Percentiles rank a stretch among this genome's conserved stretches.
phyloP scores from a whole-genome alignment of 2,888 invertebrate species.

The Thera obeliscata region DNA sequence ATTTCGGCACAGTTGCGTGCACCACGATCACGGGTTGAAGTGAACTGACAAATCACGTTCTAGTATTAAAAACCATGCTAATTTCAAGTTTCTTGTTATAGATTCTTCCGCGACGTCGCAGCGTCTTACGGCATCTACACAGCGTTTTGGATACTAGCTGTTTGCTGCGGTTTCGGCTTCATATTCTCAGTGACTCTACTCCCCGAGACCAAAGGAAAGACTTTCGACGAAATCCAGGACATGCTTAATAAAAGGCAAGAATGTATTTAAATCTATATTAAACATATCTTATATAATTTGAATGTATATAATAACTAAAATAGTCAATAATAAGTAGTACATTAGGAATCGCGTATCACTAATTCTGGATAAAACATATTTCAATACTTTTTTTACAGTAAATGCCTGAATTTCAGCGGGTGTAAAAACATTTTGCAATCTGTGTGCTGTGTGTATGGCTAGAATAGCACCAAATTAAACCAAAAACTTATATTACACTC shows the following conservation, averaged over 20 bases:
- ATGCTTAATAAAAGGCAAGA: constrained; percentile 70
- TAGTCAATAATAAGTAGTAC: constrained; percentile 12
- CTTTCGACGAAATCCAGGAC: constrained; percentile 88
- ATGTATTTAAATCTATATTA: constrained; percentile 29
- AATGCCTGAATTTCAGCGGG: constrained; percentile 11
- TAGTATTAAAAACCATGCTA: not conserved
- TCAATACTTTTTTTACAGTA: constrained; percentile 11
- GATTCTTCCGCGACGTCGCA: constrained; percentile 82
- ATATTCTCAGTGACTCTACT: constrained; percentile 85
- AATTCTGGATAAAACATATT: constrained; percentile 15
- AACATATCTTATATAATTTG: constrained; percentile 27
- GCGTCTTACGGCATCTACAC: constrained; percentile 85
- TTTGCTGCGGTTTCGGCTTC: constrained; percentile 85
- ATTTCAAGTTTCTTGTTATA: constrained; percentile 54
- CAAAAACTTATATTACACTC: not conserved
- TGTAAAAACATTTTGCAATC: constrained; percentile 2
- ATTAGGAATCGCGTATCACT: constrained; percentile 22
- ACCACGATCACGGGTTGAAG: too few species aligned
- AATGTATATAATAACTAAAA: constrained; percentile 15
- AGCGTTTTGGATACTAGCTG: constrained; percentile 86
- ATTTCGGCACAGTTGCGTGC: too few species aligned
- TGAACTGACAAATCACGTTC: not conserved
- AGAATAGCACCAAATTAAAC: constrained; percentile 14
- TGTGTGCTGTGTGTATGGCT: not conserved
- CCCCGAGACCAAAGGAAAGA: constrained; percentile 89